These are phyloP conservation scores for Diadegma fenestrale DNA, from an alignment of 2,888 invertebrate genomes.

Conservation along the genomic window DNA sequence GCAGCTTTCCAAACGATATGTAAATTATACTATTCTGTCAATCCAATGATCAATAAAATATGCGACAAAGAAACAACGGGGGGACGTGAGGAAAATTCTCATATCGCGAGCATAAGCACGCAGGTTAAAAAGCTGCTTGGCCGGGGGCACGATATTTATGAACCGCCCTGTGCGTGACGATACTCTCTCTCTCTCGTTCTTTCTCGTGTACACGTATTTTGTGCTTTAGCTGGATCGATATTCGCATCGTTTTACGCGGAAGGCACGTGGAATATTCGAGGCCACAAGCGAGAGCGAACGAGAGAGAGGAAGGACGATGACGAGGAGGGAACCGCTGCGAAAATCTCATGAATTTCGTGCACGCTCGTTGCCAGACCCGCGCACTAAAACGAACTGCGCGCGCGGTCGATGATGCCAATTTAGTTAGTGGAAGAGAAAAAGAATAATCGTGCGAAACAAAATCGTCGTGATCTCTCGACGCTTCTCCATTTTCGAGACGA, in stretches of 20 bases:
- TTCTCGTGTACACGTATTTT: slow-evolving; percentile 49
- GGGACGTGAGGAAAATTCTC: slow-evolving; percentile 22
- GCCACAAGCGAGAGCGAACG: slow-evolving; percentile 35
- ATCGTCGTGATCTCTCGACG: background rate
- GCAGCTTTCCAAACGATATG: background rate
- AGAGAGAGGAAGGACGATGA: slow-evolving; percentile 16
- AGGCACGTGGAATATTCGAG: slow-evolving; percentile 63
- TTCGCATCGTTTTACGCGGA: slow-evolving; percentile 66
- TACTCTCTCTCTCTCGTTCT: background rate
- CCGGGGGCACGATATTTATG: slow-evolving; percentile 19
- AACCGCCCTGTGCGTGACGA: slow-evolving; percentile 47
- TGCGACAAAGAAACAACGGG: slow-evolving; percentile 6
- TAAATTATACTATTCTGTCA: slow-evolving; percentile 3
- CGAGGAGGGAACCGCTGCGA: slow-evolving; percentile 45
- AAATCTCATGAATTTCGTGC: slow-evolving; percentile 67
- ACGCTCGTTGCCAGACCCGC: slow-evolving; percentile 34
- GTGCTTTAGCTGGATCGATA: slow-evolving; percentile 64
- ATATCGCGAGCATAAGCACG: background rate
- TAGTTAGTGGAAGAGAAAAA: slow-evolving; percentile 11
- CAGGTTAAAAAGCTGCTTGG: background rate
- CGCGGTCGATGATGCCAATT: slow-evolving; percentile 47
- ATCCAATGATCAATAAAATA: slow-evolving; percentile 2
- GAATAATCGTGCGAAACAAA: background rate
- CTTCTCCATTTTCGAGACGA: slow-evolving; percentile 12
- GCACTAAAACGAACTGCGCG: slow-evolving; percentile 23